Evolutionary conservation across 2,113 vertebrate genomes (phyloP), one percentile per base, ranked within the genome.

Genomic region (Microcebus griseorufus): DNA sequence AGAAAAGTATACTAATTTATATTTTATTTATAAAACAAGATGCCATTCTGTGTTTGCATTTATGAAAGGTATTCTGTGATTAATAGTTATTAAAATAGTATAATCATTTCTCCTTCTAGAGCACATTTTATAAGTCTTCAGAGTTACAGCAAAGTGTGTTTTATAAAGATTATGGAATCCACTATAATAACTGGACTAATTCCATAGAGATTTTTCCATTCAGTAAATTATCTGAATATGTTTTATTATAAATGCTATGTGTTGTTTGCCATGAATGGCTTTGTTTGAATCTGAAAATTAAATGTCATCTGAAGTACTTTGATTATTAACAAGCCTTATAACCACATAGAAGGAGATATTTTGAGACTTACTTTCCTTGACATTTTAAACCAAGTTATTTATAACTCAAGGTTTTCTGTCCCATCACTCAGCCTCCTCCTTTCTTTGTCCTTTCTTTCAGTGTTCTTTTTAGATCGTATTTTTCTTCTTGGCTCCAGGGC

Each of bases 321-420:
- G 25, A n/a, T 84, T 85, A 79, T 70, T 83, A 95, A 84, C 22
- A 48, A 75, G 29, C 60, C 85, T 94, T 45, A 64, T 76, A 95
- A 92, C 34, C 37, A 48, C 29, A 1, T 65, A 92, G 84, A 69
- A 92, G 51, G 39, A 65, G 34, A 69, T 32, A 62, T 29, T 83
- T 78, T 76, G 73, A 86, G 51, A 76, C 13, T 42, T 39, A 12
- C 88, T 96, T 91, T n/a, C 69, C 69, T 69, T 91, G 82, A 92
- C 65, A 82, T 92, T 96, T 96, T 89, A 72, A 81, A 51, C 34
- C 20, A 48, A 83, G 20, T 94, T 45, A 84, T 90, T 92, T 86
- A 42, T 93, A 86, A 76, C 67, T 81, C 79, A 93, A 62, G 70
- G 37, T 58, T 94, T 96, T 95, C 89, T 96, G 45, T 27, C 39